phyloP scores from a whole-genome alignment of 2,113 vertebrate genomes.

The Lepisosteus oculatus region DNA sequence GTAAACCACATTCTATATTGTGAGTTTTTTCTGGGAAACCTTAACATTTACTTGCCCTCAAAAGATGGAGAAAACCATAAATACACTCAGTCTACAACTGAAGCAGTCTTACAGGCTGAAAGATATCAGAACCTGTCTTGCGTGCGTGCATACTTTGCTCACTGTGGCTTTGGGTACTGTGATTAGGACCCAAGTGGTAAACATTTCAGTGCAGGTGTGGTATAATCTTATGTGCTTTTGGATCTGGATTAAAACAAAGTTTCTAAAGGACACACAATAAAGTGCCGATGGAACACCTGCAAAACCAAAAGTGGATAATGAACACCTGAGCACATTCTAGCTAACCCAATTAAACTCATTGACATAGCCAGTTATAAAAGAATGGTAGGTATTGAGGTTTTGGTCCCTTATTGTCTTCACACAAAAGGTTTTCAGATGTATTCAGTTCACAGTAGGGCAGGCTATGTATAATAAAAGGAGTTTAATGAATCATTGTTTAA shows the following conservation, averaged over 20 bases:
- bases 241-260: slow-evolving; percentile 50
- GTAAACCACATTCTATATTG: not conserved
- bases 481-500: slow-evolving; percentile 93
- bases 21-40: not conserved
- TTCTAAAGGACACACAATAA: slow-evolving; percentile 25
- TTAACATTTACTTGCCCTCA: not conserved
- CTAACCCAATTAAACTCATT: slow-evolving; percentile 74
- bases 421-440: slow-evolving; percentile 82
- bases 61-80: not conserved
- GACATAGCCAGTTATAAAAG: slow-evolving; percentile 68
- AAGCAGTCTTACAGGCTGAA: slow-evolving; percentile 17
- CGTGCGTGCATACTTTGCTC: slow-evolving; percentile 14
- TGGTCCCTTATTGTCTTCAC: slow-evolving; percentile 75
- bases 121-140: slow-evolving; percentile 1
- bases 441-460: slow-evolving; percentile 73
- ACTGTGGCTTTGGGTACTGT: slow-evolving; percentile 41
- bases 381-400: slow-evolving; percentile 72
- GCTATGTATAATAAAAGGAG: slow-evolving; percentile 76
- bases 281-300: slow-evolving; percentile 60
- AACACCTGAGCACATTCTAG: slow-evolving; percentile 77
- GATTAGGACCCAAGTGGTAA: slow-evolving; percentile 52
- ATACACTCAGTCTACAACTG: not conserved
- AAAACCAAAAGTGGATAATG: slow-evolving; percentile 56
- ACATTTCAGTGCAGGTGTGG: slow-evolving; percentile 59
- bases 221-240: slow-evolving; percentile 58